These are phyloP conservation scores for Psilopogon haemacephalus DNA, from an alignment of 2,113 vertebrate species.

Conservation along the genomic window DNA sequence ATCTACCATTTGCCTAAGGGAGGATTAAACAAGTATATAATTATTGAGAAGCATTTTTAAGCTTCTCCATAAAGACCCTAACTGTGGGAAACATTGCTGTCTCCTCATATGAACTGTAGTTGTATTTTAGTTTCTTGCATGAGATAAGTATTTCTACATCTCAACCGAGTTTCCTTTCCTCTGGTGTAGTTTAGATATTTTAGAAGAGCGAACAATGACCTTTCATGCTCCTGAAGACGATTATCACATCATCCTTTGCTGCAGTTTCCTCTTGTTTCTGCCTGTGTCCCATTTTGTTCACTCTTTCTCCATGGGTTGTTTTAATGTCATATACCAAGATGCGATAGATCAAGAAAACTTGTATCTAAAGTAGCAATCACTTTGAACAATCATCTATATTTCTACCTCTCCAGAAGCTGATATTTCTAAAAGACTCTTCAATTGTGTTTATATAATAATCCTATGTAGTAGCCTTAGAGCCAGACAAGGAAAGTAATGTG, in stretches of 20 bases:
- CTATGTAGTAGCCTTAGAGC: background rate
- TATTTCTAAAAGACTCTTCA: background rate
- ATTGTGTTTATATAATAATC: background rate
- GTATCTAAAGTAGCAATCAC: background rate
- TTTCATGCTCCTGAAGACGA: background rate
- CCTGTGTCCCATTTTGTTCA: background rate
- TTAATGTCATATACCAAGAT: background rate
- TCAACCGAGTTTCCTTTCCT: background rate
- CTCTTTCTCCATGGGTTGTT: background rate
- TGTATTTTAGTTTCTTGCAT: background rate
- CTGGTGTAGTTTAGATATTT: background rate
- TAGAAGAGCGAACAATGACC: background rate
- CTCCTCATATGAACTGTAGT: background rate
- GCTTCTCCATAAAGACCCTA: background rate
- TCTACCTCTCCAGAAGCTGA: background rate
- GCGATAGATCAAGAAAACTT: background rate
- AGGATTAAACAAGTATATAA: background rate
- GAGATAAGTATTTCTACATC: background rate
- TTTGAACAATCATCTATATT: background rate
- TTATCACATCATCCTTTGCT: background rate
- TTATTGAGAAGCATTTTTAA: background rate
- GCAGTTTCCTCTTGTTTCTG: background rate
- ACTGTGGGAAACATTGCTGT: accelerated
- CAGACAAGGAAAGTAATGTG: background rate
- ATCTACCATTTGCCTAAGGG: background rate